phyloP scores from a whole-genome alignment of 2,113 vertebrate genomes.

The Charadrius vociferus region DNA sequence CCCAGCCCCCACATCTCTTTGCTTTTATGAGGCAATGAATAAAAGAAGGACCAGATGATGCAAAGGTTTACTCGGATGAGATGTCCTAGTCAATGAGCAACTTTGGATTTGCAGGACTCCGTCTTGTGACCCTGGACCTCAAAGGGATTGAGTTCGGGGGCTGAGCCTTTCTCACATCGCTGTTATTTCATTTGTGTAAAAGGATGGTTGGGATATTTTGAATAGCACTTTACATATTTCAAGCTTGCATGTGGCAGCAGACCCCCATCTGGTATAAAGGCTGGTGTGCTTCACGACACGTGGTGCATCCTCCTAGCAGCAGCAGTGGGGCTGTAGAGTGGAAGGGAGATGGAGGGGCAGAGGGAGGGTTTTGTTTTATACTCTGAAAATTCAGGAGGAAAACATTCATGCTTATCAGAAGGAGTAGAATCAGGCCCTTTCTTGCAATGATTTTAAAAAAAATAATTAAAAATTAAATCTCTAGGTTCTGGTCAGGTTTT shows the following conservation, averaged over 20 bases:
- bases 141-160: neutral
- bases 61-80: neutral
- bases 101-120: neutral
- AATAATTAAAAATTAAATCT: neutral
- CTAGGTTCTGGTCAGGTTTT: neutral
- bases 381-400: neutral
- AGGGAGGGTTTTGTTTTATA: neutral
- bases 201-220: neutral
- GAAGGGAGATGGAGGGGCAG: neutral
- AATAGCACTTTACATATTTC: neutral
- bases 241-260: neutral
- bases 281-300: neutral
- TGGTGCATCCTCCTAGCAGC: neutral
- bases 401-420: neutral
- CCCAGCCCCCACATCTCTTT: neutral
- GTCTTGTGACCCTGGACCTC: neutral
- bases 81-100: neutral
- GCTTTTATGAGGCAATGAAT: conserved; percentile 48
- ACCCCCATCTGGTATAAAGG: neutral
- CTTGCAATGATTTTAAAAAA: neutral
- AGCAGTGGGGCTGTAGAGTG: neutral
- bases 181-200: neutral
- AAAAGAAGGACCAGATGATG: neutral
- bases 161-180: neutral
- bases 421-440: neutral